A percentile compares a stretch with the other conserved stretches of the same genome.
phyloP scores from a whole-genome alignment of 2,888 invertebrate genomes.

The Merodon equestris region DNA sequence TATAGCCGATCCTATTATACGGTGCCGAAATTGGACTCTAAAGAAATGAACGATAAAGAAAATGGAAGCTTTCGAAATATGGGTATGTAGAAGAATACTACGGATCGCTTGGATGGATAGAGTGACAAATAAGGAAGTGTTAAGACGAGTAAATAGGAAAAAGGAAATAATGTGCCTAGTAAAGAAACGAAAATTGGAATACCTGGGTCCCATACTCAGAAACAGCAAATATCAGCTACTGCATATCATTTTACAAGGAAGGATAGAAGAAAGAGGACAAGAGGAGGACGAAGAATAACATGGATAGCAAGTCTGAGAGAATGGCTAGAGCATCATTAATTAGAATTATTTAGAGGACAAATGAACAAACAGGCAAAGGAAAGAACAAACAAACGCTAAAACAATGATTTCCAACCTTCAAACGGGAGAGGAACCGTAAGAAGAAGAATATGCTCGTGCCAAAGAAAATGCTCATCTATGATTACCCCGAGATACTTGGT shows the following conservation, averaged over 20 bases:
- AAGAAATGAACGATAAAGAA: no score
- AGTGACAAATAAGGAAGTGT: constrained; percentile 5
- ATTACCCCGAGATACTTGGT: no score
- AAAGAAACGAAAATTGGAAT: constrained; percentile 4
- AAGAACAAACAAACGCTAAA: no score
- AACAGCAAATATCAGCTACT: constrained; percentile 4
- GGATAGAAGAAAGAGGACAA: neutral
- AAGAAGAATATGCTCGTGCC: neutral
- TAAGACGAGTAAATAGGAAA: constrained; percentile 4
- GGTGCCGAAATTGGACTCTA: no score
- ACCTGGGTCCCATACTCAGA: constrained; percentile 12
- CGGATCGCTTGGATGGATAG: neutral
- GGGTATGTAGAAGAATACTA: constrained; percentile 4
- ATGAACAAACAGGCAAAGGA: neutral
- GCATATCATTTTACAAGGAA: neutral
- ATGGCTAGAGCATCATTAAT: constrained; percentile 12
- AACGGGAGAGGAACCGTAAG: constrained; percentile 3
- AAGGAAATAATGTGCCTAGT: neutral
- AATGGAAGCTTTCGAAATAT: neutral
- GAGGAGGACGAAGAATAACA: neutral
- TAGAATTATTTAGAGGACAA: neutral
- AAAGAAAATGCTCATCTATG: no score
- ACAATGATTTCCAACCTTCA: constrained; percentile 16
- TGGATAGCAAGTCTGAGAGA: neutral
- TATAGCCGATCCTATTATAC: no score